phyloP scores from a whole-genome alignment of 2,888 invertebrate genomes.

The Cabera pusaria region DNA sequence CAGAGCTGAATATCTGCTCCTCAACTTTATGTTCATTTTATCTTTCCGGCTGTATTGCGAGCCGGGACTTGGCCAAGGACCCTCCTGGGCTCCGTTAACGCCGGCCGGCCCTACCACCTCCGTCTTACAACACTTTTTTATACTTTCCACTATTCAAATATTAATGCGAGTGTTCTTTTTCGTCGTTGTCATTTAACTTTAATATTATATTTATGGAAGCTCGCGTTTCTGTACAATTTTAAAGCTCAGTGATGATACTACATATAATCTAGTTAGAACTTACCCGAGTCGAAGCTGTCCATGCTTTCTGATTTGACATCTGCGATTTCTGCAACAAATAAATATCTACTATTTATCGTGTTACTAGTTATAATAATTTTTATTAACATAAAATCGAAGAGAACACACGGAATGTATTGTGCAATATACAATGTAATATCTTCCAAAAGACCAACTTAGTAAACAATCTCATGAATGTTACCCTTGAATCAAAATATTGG shows the following conservation, averaged over 20 bases:
- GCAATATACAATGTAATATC: no score
- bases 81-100: constrained; percentile 79
- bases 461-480: constrained; percentile 2
- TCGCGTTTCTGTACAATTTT: constrained; percentile 19
- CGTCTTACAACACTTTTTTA: constrained; percentile 67
- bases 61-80: constrained; percentile 72
- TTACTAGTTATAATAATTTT: no score
- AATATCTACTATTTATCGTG: no score
- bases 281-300: constrained; percentile 79
- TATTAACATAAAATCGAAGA: no score
- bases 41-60: constrained; percentile 80
- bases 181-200: constrained; percentile 46
- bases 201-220: constrained; percentile 45
- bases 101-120: constrained; percentile 65
- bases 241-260: constrained; percentile 28
- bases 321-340: constrained; percentile 65
- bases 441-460: no score
- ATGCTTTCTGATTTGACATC: constrained; percentile 77
- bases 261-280: no score
- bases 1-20: constrained; percentile 76
- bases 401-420: no score
- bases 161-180: constrained; percentile 56
- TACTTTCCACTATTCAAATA: constrained; percentile 75
- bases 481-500: constrained; percentile 1
- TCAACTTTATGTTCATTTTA: constrained; percentile 83